Conservation (phyloP, 2,888 invertebrate genomes). For the Watsonalla cultraria region DNA sequence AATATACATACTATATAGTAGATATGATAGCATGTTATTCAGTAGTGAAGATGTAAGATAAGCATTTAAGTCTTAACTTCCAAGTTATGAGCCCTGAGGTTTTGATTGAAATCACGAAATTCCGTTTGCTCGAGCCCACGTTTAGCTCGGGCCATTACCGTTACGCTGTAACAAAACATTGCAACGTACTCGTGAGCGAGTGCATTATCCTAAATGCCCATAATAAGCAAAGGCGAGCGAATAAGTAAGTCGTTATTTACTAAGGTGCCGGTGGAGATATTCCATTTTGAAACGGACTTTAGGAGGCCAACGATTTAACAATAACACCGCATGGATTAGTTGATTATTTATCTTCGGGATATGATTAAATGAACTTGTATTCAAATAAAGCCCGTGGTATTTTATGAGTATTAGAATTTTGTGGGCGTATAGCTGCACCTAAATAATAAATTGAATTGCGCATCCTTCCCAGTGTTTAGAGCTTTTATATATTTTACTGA, state of each 20-base stretch:
- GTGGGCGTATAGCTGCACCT: too few species aligned
- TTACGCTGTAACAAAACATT: slow-evolving; percentile 40
- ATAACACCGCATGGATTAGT: background rate
- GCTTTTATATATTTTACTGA: too few species aligned
- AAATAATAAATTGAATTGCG: too few species aligned
- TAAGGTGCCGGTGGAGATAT: slow-evolving; percentile 12
- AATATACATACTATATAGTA: background rate
- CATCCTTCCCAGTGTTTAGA: too few species aligned
- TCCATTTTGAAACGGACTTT: background rate
- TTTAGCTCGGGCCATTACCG: slow-evolving; percentile 29
- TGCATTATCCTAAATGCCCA: slow-evolving; percentile 52
- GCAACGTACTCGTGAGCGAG: slow-evolving; percentile 36
- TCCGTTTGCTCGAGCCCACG: slow-evolving; percentile 25
- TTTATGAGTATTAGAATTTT: too few species aligned
- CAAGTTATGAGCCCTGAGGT: slow-evolving; percentile 4
- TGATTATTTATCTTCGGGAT: too few species aligned
- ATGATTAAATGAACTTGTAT: too few species aligned
- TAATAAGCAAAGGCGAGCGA: slow-evolving; percentile 32
- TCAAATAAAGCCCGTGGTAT: too few species aligned
- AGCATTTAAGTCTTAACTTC: background rate
- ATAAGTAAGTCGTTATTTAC: slow-evolving; percentile 29
- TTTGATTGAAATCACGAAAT: slow-evolving; percentile 34
- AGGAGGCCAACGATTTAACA: background rate
- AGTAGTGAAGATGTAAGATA: background rate
- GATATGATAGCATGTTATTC: background rate